Base-by-base conservation (phyloP, 2,797 vertebrate genomes). In the Acanthiza pusilla region DNA sequence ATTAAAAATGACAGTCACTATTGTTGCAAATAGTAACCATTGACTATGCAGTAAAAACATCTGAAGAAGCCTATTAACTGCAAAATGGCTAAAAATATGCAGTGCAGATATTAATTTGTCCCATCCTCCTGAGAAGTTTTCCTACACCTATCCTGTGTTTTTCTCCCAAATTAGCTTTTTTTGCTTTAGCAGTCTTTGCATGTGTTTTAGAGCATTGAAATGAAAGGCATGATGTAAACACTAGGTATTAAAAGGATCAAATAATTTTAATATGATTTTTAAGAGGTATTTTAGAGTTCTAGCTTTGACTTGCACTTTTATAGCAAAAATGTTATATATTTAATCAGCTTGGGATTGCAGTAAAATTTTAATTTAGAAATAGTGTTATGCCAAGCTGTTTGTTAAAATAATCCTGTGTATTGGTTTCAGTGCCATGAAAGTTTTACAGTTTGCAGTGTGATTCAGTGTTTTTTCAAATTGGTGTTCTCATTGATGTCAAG, bases 11-110 rank as follows among this genome's bases (percentile, higher is more conserved):
- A 74, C 62, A 73, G 23, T 92, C 32, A 30, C 60, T 87, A 36
- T 77, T 34, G 5, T 61, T 87, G 65, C 54, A 94, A 76, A 85
- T 30, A 30, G 79, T 84, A 91, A 63, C 63, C 53, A 83, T 55
- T 93, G 94, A 87, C 70, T 77, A 72, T 85, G 54, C 54, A 86
- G 67, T 74, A 84, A 93, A 92, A 94, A 36, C 38, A 79, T 76
- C 25, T 16, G 57, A 91, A 85, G 32, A 67, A 87, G 57, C 27
- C 45, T 65, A 30, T 95, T 90, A 83, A 85, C 63, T 85, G 53
- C 67, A 50, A 85, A 92, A 51, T 80, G 62, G 48, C 68, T 89
- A 51, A 74, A 93, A 83, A 88, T 71, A 36, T 65, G n/a, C 50
- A 60, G 22, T 43, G 27, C n/a, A 70, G 79, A 40, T 85, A 89